These are phyloP conservation scores for Pelvicachromis taeniatus DNA, from an alignment of 2,113 vertebrate genomes.

Conservation along the genomic window DNA sequence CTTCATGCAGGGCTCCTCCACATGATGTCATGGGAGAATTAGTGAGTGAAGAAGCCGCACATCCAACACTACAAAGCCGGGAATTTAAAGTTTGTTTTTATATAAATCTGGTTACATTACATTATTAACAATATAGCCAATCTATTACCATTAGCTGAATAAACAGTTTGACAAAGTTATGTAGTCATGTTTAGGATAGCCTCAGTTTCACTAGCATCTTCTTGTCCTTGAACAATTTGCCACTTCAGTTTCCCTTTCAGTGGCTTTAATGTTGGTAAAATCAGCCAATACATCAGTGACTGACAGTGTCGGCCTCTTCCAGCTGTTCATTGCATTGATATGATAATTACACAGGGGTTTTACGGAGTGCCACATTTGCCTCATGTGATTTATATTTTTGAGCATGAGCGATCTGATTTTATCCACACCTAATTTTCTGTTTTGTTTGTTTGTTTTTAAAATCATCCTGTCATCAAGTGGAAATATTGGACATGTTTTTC, in stretches of 20 bases:
- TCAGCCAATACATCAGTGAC: background rate
- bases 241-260: background rate
- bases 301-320: background rate
- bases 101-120: background rate
- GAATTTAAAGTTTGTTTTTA: background rate
- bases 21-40: conserved; percentile 24
- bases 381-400: background rate
- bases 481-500: background rate
- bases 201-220: background rate
- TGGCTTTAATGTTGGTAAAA: background rate
- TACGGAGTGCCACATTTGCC: fast-evolving
- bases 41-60: background rate
- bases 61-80: background rate
- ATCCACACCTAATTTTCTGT: background rate
- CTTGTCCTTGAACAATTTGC: background rate
- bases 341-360: background rate
- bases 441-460: background rate
- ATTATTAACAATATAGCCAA: background rate
- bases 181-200: background rate
- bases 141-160: background rate
- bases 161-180: background rate
- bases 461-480: background rate
- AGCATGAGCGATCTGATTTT: background rate
- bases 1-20: background rate
- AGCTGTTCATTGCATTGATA: background rate